These are phyloP conservation scores for Apteryx owenii DNA, from an alignment of 2,113 vertebrate species.

Conservation along the genomic window DNA sequence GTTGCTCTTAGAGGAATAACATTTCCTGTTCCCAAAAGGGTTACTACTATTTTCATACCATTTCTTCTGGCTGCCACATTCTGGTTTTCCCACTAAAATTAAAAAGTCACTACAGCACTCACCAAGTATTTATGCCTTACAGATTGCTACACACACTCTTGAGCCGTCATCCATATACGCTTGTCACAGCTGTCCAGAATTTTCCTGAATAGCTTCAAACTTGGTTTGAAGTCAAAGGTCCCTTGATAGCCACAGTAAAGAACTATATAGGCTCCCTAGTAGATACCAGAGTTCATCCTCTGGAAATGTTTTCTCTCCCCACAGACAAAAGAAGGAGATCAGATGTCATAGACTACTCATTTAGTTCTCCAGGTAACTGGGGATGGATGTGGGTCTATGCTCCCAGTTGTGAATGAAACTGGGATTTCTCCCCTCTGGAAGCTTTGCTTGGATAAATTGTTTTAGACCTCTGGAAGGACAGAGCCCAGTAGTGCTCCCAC, in stretches of 20 bases:
- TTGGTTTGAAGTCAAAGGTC: not conserved
- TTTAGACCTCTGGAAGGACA: not conserved
- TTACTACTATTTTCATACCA: constrained; percentile 26
- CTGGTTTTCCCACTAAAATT: constrained; percentile 45
- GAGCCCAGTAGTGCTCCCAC: not conserved
- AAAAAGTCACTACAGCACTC: constrained; percentile 44
- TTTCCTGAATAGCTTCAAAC: not conserved
- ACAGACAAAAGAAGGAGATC: not conserved
- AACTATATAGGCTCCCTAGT: not conserved
- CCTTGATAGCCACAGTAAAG: not conserved
- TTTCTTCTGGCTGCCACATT: constrained; percentile 52
- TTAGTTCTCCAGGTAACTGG: not conserved
- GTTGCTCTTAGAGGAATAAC: constrained; percentile 23
- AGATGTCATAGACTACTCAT: not conserved
- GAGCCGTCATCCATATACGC: not conserved
- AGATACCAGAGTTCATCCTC: not conserved
- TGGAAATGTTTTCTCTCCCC: not conserved
- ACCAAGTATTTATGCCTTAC: constrained; percentile 49
- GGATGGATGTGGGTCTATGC: rapidly evolving
- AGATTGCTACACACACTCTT: constrained; percentile 34
- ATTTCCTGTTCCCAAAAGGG: constrained; percentile 55
- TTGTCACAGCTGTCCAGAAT: not conserved
- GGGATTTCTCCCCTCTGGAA: not conserved
- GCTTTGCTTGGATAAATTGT: not conserved
- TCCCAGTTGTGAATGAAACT: not conserved